phyloP scores from a whole-genome alignment of 2,797 vertebrate genomes.

The Chiropotes sagulatus region DNA sequence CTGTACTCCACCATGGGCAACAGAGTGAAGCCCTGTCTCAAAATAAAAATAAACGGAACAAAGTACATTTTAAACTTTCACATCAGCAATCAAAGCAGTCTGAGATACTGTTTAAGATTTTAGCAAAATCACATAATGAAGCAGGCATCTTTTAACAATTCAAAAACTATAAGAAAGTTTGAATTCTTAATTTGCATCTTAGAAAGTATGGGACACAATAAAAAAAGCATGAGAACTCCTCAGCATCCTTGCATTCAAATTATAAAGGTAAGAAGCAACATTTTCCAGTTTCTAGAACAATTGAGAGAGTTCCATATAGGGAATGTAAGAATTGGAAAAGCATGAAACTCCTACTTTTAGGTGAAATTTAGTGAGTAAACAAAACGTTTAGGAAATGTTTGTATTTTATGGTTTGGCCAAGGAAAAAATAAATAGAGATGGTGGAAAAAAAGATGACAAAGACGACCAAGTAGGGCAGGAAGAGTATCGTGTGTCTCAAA shows the following conservation, averaged over 20 bases:
- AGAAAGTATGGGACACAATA: background rate
- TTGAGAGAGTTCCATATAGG: background rate
- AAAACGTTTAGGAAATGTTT: background rate
- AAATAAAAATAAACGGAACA: too few species aligned
- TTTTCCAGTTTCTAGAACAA: background rate
- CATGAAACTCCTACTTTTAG: background rate
- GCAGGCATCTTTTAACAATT: background rate
- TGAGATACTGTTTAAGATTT: background rate
- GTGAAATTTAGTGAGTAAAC: background rate
- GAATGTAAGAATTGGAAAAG: background rate
- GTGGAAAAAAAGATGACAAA: background rate
- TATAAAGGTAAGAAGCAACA: background rate
- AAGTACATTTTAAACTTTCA: background rate
- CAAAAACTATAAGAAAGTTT: background rate
- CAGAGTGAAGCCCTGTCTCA: too few species aligned
- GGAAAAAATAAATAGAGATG: background rate
- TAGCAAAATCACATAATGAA: background rate
- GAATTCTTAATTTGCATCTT: background rate
- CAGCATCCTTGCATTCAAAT: background rate
- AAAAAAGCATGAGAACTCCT: background rate
- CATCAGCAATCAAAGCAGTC: background rate
- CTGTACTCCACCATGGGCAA: too few species aligned
- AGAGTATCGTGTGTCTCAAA: fast-evolving
- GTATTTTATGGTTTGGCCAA: background rate
- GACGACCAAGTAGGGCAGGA: background rate